These are phyloP conservation scores for Xenopus laevis DNA, from an alignment of 2,113 vertebrate species.

Conservation along the genomic window DNA sequence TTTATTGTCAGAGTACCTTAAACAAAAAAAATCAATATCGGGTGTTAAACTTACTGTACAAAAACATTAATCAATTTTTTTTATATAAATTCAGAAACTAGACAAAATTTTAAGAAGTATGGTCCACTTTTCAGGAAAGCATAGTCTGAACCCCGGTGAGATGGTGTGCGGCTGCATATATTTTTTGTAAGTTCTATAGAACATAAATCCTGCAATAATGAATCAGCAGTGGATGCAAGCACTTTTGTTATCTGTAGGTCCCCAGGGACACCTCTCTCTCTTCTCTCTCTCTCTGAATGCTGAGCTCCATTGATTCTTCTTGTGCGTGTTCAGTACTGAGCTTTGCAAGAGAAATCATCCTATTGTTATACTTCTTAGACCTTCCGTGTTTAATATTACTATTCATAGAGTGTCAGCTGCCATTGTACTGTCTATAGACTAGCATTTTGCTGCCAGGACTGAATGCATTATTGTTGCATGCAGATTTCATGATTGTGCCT, in stretches of 20 bases:
- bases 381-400: slow-evolving; percentile 34
- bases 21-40: too few species aligned
- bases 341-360: slow-evolving; percentile 39
- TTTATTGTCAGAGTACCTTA: too few species aligned
- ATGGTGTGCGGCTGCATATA: slow-evolving; percentile 10
- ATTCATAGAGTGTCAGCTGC: slow-evolving; percentile 42
- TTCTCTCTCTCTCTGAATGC: slow-evolving; percentile 23
- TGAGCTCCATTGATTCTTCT: slow-evolving; percentile 42
- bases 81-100: too few species aligned
- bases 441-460: slow-evolving; percentile 6
- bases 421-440: slow-evolving; percentile 22
- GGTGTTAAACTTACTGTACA: too few species aligned
- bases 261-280: slow-evolving; percentile 20
- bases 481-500: slow-evolving; percentile 2
- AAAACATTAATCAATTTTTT: too few species aligned
- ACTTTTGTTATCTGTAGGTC: slow-evolving; percentile 35
- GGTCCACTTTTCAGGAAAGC: slow-evolving; percentile 8
- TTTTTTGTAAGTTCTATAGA: slow-evolving; percentile 26
- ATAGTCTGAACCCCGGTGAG: neutral
- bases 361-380: slow-evolving; percentile 33
- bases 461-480: slow-evolving; percentile 17
- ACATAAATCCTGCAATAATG: slow-evolving; percentile 45
- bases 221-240: slow-evolving; percentile 37
- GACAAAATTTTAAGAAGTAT: neutral
- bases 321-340: slow-evolving; percentile 41